Evolutionary conservation across 2,797 vertebrate genomes (phyloP).

Genomic region (Sebastes hubbsi): DNA sequence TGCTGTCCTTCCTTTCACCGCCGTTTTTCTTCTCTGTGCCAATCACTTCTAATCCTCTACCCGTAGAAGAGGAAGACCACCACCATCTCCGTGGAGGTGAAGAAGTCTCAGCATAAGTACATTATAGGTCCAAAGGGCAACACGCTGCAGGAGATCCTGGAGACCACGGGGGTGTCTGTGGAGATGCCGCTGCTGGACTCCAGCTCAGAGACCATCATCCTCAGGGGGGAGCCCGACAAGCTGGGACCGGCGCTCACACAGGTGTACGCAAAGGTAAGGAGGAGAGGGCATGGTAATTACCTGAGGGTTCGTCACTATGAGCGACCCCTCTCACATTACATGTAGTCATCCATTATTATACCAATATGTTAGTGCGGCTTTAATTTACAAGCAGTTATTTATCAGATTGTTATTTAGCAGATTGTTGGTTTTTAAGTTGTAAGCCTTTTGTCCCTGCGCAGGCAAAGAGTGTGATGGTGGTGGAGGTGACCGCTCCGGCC

Average conservation of each 20-base stretch:
- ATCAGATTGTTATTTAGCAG: neutral
- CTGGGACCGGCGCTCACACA: slow-evolving; percentile 83
- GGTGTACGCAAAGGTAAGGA: slow-evolving; percentile 83
- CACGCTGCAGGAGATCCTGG: slow-evolving; percentile 87
- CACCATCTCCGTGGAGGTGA: slow-evolving; percentile 85
- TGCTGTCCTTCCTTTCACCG: neutral
- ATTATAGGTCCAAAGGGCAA: slow-evolving; percentile 84
- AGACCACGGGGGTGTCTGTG: slow-evolving; percentile 82
- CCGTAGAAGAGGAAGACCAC: slow-evolving; percentile 86
- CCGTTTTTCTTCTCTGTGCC: neutral
- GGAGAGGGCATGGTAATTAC: neutral
- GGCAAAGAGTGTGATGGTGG: slow-evolving; percentile 85
- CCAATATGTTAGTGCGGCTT: neutral
- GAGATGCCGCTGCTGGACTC: slow-evolving; percentile 85
- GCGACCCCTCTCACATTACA: neutral
- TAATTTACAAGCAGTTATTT: neutral
- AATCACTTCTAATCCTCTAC: neutral
- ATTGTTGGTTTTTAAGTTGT: neutral
- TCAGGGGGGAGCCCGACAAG: slow-evolving; percentile 83
- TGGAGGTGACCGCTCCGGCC: slow-evolving; percentile 84
- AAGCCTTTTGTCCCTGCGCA: slow-evolving; percentile 29
- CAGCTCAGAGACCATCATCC: slow-evolving; percentile 85
- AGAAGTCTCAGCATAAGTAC: slow-evolving; percentile 87
- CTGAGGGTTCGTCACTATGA: neutral
- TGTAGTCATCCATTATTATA: neutral